Percentiles rank a stretch among this genome's conserved stretches.
These are phyloP conservation scores for Spialia ferax DNA, from an alignment of 2,888 invertebrate genomes.

Conservation along the genomic window DNA sequence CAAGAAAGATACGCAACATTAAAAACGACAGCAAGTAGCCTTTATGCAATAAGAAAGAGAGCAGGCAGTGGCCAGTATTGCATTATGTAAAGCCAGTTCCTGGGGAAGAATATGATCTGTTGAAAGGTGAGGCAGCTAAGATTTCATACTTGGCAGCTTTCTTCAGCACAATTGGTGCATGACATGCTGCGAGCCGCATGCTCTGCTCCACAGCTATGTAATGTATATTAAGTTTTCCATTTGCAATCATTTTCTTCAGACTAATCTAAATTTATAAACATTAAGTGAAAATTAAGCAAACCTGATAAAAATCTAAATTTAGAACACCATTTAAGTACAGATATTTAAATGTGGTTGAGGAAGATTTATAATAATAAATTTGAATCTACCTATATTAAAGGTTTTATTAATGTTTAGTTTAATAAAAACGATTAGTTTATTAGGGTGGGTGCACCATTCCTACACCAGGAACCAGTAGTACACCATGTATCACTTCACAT, in stretches of 20 bases:
- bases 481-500: no score
- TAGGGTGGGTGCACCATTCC: no score
- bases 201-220: constrained; percentile 39
- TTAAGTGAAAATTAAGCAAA: neutral
- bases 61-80: constrained; percentile 19
- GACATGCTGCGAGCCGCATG: constrained; percentile 49
- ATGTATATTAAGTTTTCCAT: constrained; percentile 38
- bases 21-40: constrained; percentile 3
- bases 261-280: constrained; percentile 10
- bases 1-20: neutral
- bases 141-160: constrained; percentile 64
- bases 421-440: no score
- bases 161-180: constrained; percentile 72
- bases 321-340: neutral
- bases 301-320: neutral
- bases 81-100: constrained; percentile 48
- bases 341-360: neutral
- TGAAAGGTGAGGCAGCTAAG: constrained; percentile 56
- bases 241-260: constrained; percentile 34
- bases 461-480: no score
- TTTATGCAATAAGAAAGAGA: constrained; percentile 26
- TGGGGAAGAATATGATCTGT: constrained; percentile 62
- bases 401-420: no score
- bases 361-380: neutral
- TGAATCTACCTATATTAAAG: no score